Base-by-base conservation (phyloP, 2,888 invertebrate species). In the Chirona hameri region DNA sequence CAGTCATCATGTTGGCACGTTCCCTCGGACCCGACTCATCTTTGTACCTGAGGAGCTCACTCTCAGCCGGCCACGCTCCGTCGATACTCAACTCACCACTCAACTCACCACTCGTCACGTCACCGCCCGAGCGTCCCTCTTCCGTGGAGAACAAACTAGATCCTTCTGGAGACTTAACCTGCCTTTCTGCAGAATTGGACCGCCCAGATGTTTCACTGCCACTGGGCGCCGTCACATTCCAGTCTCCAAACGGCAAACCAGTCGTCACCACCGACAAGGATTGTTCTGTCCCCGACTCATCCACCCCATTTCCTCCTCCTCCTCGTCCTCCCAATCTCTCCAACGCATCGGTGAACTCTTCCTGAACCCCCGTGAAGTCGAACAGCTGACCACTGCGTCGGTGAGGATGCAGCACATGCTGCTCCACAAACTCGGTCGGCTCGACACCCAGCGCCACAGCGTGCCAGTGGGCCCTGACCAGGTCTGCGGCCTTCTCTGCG, bases 401-500 rank as follows among this genome's bases (percentile, higher is more conserved):
- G 72, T 31, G 72, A 0, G 72, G 72, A 5, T 72, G 31, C 72
- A 72, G 72, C 72, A 72, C 72, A 14, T 31, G 72, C 31, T 31
- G 31, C 18, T 72, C 72, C 18, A 72, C 72, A 31, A 31, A 72
- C 24, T 5, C 5, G 31, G 12, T 18, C 15, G 72, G 72, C 0
- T 72, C 72, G 14, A 31, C 12, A 14, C 72, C 72, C 12, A 72
- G 29, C 0, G 27, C 31, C 15, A 29, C 18, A 18, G 72, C 72
- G 31, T 31, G 72, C 72, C 72, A 72, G 18, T 31, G 18, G 12
- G 29, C 31, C 79, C 84, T 84, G 81, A 85, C 84, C 65, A 84
- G 81, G 57, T 85, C 82, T 3, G 85, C 82, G 14, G 82, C 83
- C 81, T 85, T 85, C 79, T 85, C 85, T 14, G 72, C 85, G 27